These are phyloP conservation scores for Pomatostomus ruficeps DNA, from an alignment of 2,113 vertebrate genomes.

Conservation along the genomic window DNA sequence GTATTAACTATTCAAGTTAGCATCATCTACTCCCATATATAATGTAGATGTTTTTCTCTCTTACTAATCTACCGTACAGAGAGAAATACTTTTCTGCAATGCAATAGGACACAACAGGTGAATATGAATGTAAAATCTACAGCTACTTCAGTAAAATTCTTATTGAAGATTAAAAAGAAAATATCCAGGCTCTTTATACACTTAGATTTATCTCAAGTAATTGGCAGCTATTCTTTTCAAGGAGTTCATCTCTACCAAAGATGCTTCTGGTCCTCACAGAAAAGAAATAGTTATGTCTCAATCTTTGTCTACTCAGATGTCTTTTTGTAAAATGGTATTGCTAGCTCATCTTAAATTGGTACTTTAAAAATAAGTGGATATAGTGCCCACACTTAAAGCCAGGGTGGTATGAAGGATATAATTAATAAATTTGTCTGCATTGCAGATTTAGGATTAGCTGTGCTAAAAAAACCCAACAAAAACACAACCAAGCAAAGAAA, in stretches of 20 bases:
- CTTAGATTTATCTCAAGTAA: background rate
- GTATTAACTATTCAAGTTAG: background rate
- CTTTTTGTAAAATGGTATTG: background rate
- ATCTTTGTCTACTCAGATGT: background rate
- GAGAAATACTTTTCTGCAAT: background rate
- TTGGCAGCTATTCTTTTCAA: background rate
- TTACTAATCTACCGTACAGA: background rate
- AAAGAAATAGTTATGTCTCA: background rate
- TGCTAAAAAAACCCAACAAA: background rate
- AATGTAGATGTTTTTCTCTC: background rate
- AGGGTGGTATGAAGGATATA: background rate
- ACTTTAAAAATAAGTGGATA: background rate
- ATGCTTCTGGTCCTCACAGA: background rate
- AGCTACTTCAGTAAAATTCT: background rate
- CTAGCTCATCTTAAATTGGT: background rate
- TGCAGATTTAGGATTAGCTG: background rate
- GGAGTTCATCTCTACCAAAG: background rate
- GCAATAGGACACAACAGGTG: background rate
- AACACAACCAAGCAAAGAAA: background rate
- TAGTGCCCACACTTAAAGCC: background rate
- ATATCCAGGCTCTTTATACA: background rate
- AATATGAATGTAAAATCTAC: slow-evolving; percentile 17
- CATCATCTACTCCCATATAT: background rate
- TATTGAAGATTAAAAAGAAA: background rate
- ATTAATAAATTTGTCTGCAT: background rate